Percentiles rank a stretch among this genome's conserved stretches.
Evolutionary conservation across 2,113 vertebrate species (phyloP).

Genomic region (Macquaria australasica): DNA sequence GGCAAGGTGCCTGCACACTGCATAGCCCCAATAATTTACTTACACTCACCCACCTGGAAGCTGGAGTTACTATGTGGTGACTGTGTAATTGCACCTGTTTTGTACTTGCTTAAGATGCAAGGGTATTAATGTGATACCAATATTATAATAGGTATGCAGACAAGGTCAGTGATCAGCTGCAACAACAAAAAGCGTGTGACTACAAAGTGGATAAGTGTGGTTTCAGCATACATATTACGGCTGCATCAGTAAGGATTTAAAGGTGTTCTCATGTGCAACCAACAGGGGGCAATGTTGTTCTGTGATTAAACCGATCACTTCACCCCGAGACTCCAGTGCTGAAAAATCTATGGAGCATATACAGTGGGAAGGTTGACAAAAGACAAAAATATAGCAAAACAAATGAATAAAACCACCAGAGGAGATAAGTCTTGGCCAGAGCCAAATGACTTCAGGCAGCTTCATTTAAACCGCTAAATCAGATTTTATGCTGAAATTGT

Average conservation of each 20-base stretch:
- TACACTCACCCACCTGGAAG: neutral
- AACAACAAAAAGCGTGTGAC: slow-evolving; percentile 3
- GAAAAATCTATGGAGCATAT: slow-evolving; percentile 48
- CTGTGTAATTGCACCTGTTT: slow-evolving; percentile 3
- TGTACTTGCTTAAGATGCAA: slow-evolving; percentile 22
- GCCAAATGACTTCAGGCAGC: slow-evolving; percentile 75
- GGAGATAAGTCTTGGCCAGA: slow-evolving; percentile 65
- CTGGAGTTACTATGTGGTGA: neutral
- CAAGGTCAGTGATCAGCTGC: slow-evolving; percentile 58
- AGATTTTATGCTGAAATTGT: slow-evolving; percentile 77
- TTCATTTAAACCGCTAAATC: slow-evolving; percentile 77
- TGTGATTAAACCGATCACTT: slow-evolving; percentile 55
- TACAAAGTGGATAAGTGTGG: slow-evolving; percentile 9
- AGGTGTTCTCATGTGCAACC: slow-evolving; percentile 52
- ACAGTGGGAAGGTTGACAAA: slow-evolving; percentile 67
- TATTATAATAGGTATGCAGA: slow-evolving; percentile 29
- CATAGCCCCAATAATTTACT: neutral
- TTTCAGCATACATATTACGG: slow-evolving; percentile 39
- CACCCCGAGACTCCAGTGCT: slow-evolving; percentile 32
- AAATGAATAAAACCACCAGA: slow-evolving; percentile 78
- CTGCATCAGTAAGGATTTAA: neutral
- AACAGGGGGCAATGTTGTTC: slow-evolving; percentile 86
- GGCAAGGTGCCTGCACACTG: neutral
- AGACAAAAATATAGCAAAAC: slow-evolving; percentile 70
- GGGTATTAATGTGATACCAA: slow-evolving; percentile 7